These are phyloP conservation scores for Fragum fragum DNA, from an alignment of 2,888 invertebrate species.

Conservation along the genomic window DNA sequence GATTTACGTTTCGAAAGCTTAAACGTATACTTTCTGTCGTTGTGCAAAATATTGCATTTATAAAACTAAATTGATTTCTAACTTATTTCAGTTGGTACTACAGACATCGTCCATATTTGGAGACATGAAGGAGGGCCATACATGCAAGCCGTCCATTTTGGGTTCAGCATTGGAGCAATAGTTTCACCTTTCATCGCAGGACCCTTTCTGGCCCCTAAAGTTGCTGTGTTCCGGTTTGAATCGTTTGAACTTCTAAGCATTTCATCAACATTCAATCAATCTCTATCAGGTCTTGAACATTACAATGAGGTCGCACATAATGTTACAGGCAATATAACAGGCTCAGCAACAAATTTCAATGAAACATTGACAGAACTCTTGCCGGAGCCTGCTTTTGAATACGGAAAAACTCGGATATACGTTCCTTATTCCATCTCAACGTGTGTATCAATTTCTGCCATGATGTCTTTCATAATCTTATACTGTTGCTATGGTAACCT, in stretches of 20 bases:
- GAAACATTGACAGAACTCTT: background rate
- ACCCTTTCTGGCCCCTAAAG: constrained; percentile 53
- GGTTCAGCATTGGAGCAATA: constrained; percentile 58
- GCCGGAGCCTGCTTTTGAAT: constrained; percentile 1
- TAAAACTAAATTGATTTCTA: no score
- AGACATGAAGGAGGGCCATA: constrained; percentile 47
- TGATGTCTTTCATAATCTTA: constrained; percentile 30
- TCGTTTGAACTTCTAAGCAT: background rate
- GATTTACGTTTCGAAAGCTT: no score
- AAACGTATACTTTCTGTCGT: no score
- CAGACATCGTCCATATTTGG: constrained; percentile 52
- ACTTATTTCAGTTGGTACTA: constrained; percentile 50
- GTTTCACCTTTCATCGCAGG: constrained; percentile 52
- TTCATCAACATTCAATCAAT: background rate
- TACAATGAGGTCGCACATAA: background rate
- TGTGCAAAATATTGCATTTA: no score
- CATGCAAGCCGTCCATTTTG: constrained; percentile 56
- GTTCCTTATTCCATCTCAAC: constrained; percentile 44
- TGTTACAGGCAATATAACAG: background rate
- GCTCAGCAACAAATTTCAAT: background rate
- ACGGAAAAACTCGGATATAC: constrained; percentile 42
- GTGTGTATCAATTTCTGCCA: constrained; percentile 31
- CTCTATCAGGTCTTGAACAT: background rate
- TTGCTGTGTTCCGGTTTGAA: constrained; percentile 5
- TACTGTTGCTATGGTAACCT: constrained; percentile 36